Evolutionary conservation across 23 tunicate species (phyloP), one percentile per base, ranked within the genome.

Genomic region (Trididemnum miniatum): DNA sequence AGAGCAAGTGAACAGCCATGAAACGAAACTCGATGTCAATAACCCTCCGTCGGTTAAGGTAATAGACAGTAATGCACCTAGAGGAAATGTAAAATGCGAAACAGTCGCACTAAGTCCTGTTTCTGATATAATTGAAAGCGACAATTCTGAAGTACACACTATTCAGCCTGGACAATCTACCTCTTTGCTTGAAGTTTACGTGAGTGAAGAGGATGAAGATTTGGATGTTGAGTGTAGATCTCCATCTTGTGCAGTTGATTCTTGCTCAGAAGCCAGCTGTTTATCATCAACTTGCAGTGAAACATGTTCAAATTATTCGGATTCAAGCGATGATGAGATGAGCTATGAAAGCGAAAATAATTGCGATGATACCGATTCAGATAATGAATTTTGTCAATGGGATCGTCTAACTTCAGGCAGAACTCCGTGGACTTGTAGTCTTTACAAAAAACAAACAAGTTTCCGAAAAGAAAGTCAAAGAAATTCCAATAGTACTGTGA

Each of bases 341-440:
- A 35, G 67, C 54, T 36, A 29, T 54, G 20, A 12, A 51, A 67
- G 32, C 5, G 18, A 25, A 25, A 12, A 12, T 26, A n/a, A 3
- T 35, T 7, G 3, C 4, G 67, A 54, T 40, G 90, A 86, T 3
- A 71, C 84, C 1, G 84, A 79, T 28, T 69, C 84, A 37, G 90
- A 86, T 35, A 73, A 85, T 22, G 59, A 32, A 1, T 33, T 60
- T 15, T 78, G 80, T 54, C 84, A 40, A 22, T 86, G 90, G 90
- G 84, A 86, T 2, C 83, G 66, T 12, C 20, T 86, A 33, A 71
- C 67, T 20, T 78, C 80, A 1, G 9, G 60, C 2, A 71, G 84
- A 22, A 67, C 29, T 5, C 72, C 90, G 1, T 86, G 90, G 90
- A 86, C 90, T 54, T 71, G 80, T 52, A 20, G 31, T 37, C 28